Evolutionary conservation across 2,113 vertebrate species (phyloP).

Genomic region (Brienomyrus longianalis): DNA sequence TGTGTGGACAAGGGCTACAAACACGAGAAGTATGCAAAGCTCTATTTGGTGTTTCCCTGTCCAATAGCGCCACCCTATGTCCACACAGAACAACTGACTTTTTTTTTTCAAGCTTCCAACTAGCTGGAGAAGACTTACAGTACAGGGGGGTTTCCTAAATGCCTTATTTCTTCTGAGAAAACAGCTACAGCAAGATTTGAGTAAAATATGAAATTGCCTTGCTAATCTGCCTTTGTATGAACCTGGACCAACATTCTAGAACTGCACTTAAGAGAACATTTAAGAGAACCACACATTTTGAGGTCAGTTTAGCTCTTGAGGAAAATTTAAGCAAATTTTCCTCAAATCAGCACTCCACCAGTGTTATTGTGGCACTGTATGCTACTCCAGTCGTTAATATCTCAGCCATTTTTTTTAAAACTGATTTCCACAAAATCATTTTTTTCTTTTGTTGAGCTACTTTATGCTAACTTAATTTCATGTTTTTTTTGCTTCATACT

Average conservation of each 20-base stretch:
- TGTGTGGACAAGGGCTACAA: slow-evolving; percentile 76
- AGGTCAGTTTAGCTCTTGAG: background rate
- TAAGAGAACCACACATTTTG: background rate
- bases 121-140: background rate
- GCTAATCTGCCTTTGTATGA: background rate
- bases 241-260: background rate
- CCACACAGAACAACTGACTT: background rate
- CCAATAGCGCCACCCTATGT: background rate
- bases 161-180: background rate
- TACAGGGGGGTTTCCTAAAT: background rate
- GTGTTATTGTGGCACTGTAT: background rate
- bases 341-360: background rate
- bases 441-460: background rate
- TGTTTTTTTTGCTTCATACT: background rate
- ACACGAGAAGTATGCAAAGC: slow-evolving; percentile 69
- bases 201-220: background rate
- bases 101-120: background rate
- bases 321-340: background rate
- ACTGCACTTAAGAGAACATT: background rate
- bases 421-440: background rate
- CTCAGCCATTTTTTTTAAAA: background rate
- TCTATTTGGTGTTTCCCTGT: background rate
- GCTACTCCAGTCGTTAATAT: background rate
- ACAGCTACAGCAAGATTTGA: background rate
- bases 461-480: background rate